Evolutionary conservation across 2,797 vertebrate genomes (phyloP).

Genomic region (Emys orbicularis): DNA sequence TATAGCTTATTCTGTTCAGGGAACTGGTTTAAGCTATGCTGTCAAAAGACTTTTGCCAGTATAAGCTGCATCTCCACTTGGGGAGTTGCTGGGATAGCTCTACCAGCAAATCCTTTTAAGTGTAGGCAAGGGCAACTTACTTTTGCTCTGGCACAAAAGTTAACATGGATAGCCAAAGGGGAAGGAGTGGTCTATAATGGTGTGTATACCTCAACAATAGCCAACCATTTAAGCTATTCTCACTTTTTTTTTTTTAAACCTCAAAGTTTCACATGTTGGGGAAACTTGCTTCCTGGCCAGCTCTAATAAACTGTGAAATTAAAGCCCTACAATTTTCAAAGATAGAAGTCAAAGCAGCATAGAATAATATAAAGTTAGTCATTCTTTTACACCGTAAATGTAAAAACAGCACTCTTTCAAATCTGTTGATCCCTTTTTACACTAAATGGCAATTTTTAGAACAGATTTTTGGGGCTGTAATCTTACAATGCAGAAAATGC

Average conservation of each 20-base stretch:
- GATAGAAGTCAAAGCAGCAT: background rate
- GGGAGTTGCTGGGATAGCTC: background rate
- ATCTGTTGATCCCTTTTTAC: rapidly evolving
- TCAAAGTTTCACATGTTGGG: background rate
- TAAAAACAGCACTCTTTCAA: background rate
- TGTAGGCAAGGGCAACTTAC: background rate
- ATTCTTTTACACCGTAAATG: background rate
- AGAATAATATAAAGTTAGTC: background rate
- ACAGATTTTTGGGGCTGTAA: background rate
- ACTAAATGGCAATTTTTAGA: background rate
- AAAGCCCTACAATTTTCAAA: background rate
- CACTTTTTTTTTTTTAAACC: background rate
- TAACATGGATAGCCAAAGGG: background rate
- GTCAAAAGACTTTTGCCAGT: background rate
- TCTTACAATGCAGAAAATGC: background rate
- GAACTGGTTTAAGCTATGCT: background rate
- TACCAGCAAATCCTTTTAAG: background rate
- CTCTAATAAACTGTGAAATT: background rate
- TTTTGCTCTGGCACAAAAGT: background rate
- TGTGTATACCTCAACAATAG: background rate
- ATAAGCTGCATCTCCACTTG: background rate
- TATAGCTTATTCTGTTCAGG: background rate
- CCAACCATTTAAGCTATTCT: background rate
- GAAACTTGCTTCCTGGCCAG: background rate
- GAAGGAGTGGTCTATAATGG: background rate